Percentiles rank a stretch among this genome's conserved stretches.
phyloP scores from a whole-genome alignment of 2,888 invertebrate genomes.

The Nudaria mundana region DNA sequence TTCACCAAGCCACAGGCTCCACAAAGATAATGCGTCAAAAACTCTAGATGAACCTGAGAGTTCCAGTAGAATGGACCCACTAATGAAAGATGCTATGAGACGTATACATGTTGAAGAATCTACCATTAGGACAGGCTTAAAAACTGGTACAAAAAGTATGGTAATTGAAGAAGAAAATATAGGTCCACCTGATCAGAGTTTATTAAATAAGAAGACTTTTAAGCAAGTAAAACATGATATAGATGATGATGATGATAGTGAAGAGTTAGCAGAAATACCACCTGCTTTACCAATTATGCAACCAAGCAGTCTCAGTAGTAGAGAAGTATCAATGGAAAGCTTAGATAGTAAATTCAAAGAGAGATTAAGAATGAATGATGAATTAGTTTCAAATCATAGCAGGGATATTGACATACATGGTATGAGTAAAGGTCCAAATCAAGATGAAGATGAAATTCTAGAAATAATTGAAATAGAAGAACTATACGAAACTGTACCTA shows the following conservation, averaged over 20 bases:
- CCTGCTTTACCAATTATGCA: conserved; percentile 90
- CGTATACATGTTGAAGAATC: conserved; percentile 82
- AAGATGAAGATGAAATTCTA: conserved; percentile 85
- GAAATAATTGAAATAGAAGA: conserved; percentile 92
- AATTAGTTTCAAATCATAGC: conserved; percentile 78
- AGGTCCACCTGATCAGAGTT: conserved; percentile 59
- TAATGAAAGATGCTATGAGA: conserved; percentile 76
- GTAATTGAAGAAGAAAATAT: conserved; percentile 75
- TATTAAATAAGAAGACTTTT: conserved; percentile 44
- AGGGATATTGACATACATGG: conserved; percentile 75
- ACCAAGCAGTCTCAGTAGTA: conserved; percentile 85
- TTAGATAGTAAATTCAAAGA: conserved; percentile 89
- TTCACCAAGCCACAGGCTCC: conserved; percentile 70
- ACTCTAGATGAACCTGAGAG: conserved; percentile 49
- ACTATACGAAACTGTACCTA: conserved; percentile 90
- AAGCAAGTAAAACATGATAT: conserved; percentile 71
- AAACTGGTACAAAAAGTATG: conserved; percentile 74
- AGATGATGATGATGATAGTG: conserved; percentile 89
- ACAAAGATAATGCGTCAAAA: conserved; percentile 53
- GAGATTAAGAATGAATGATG: conserved; percentile 83
- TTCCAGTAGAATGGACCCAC: conserved; percentile 68
- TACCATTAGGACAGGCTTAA: conserved; percentile 82
- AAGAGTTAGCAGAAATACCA: conserved; percentile 89
- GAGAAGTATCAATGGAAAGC: conserved; percentile 92
- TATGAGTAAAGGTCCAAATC: conserved; percentile 65